phyloP scores from a whole-genome alignment of 2,113 vertebrate species.

The Psettodes erumei region DNA sequence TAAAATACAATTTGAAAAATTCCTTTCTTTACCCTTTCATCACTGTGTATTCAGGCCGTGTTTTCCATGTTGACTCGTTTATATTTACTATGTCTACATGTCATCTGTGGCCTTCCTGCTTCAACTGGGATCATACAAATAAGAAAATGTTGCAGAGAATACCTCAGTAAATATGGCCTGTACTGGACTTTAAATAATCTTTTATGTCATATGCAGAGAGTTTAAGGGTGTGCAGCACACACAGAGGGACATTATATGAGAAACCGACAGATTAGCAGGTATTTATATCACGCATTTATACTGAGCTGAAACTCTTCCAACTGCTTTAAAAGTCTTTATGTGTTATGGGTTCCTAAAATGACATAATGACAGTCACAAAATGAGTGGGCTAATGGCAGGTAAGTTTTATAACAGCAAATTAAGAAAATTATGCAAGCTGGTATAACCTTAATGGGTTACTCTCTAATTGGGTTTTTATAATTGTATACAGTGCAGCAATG shows the following conservation, averaged over 20 bases:
- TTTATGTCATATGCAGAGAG: constrained; percentile 5
- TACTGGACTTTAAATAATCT: constrained; percentile 28
- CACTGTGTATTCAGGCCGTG: background rate
- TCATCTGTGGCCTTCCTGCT: too few relatives aligned
- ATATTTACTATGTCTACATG: background rate
- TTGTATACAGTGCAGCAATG: background rate
- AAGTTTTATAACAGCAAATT: constrained; percentile 34
- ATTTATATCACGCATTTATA: constrained; percentile 46
- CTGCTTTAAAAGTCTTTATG: constrained; percentile 24
- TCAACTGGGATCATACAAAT: background rate
- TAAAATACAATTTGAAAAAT: background rate
- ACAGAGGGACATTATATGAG: constrained; percentile 28
- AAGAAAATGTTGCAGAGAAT: background rate
- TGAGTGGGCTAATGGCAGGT: background rate
- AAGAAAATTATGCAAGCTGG: constrained; percentile 35
- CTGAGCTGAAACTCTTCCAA: constrained; percentile 33
- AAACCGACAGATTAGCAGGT: constrained; percentile 6
- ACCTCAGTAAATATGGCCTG: constrained; percentile 5
- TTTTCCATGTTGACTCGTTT: background rate
- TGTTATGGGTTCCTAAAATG: constrained; percentile 20
- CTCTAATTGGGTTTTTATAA: constrained; percentile 25
- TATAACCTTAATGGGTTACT: constrained; percentile 42
- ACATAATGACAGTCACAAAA: constrained; percentile 8
- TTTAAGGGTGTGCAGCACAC: constrained; percentile 9
- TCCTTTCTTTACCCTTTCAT: background rate